Evolutionary conservation across 2,113 vertebrate genomes (phyloP), one percentile per base, ranked within the genome.

Genomic region (Podarcis muralis): DNA sequence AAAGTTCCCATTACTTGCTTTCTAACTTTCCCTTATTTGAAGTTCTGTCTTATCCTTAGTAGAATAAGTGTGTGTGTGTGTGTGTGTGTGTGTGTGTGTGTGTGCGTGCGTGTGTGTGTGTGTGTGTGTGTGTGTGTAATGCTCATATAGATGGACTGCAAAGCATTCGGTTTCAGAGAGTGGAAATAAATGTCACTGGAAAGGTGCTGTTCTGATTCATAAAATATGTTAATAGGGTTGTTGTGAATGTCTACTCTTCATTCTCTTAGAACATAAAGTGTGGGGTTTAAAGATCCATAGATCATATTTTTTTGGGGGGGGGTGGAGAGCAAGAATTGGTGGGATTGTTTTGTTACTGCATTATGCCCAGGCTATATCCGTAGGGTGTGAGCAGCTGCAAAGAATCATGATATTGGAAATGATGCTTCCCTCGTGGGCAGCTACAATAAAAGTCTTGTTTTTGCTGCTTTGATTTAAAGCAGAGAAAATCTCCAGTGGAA

Each of bases 381-480:
- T 75, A 22, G 78, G 91, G 92, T 80, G 65, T 7, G 91, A 96
- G 94, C 96, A 96, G 96, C 95, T 95, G 95, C 93, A 94, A 94
- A 93, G 88, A 95, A 92, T 94, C 88, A 85, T 90, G 85, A 92
- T 93, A 93, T 77, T 92, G 92, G 92, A 95, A 92, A 94, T 93
- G 81, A 88, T 72, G 89, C 87, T 93, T 93, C 82, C 72, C 90
- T 69, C 89, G 75, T 88, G 88, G 92, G 91, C 93, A 94, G 92
- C 95, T 93, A 93, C 91, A 96, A 95, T 96, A 95, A 96, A 53
- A 92, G 89, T 92, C 89, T 94, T 93, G 95, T 94, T 96, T 88
- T 96, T 93, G 91, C 90, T 91, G 81, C 93, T 94, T 93, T 96
- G 92, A 96, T 95, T 95, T 94, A 95, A 96, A 95, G 93, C 90